A percentile compares a stretch with the other conserved stretches of the same genome.
Conservation (phyloP, 2,113 vertebrate species). For the Diphyllodes magnificus region DNA sequence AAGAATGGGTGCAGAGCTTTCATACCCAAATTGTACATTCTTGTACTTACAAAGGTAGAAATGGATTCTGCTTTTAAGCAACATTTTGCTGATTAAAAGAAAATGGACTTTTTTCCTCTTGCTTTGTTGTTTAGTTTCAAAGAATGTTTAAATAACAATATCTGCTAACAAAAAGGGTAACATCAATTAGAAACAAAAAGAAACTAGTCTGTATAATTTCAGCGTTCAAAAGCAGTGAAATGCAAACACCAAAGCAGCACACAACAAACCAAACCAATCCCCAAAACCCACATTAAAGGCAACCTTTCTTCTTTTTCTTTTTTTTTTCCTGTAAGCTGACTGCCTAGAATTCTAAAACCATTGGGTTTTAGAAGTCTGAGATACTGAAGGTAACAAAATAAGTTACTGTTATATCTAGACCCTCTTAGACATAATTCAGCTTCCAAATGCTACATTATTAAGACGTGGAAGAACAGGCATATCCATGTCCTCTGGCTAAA, state of each 20-base stretch:
- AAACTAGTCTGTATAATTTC: background rate
- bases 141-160: constrained; percentile 39
- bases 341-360: background rate
- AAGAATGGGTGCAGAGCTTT: background rate
- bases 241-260: constrained; percentile 9
- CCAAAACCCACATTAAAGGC: constrained; percentile 57
- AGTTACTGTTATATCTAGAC: background rate
- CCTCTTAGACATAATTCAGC: background rate
- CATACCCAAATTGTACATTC: background rate
- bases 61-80: background rate
- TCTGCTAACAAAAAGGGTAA: constrained; percentile 34
- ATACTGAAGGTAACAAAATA: background rate
- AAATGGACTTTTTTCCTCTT: background rate
- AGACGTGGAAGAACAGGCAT: background rate
- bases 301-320: background rate
- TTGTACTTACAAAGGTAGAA: background rate
- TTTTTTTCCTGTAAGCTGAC: background rate
- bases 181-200: constrained; percentile 40
- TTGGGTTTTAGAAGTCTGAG: background rate
- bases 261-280: constrained; percentile 26
- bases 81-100: background rate
- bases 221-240: constrained; percentile 27
- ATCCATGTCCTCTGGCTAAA: background rate
- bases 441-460: background rate
- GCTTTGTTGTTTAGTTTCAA: constrained; percentile 50